Evolutionary conservation across 2,113 vertebrate species (phyloP).

Genomic region (Scartelaos histophorus): DNA sequence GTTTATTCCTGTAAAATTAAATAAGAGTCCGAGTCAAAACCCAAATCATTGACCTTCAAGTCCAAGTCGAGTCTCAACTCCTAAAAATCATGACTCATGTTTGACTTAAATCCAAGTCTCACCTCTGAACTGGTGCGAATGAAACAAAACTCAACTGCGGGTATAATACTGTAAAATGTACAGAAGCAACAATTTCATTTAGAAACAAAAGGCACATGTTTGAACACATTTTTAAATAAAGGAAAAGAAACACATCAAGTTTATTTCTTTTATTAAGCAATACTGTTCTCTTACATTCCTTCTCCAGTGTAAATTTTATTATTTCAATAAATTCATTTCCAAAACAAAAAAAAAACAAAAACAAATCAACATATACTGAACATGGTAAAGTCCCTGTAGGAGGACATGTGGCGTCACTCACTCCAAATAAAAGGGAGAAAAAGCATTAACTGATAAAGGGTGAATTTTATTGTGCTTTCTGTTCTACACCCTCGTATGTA

Average conservation of each 20-base stretch:
- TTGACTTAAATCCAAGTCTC: no score
- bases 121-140: no score
- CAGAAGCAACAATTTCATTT: no score
- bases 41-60: no score
- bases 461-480: conserved; percentile 53
- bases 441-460: conserved; percentile 61
- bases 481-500: conserved; percentile 60
- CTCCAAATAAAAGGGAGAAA: conserved; percentile 41
- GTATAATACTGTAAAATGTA: no score
- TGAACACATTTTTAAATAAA: conserved; percentile 23
- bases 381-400: conserved; percentile 60
- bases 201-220: background rate
- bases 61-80: no score
- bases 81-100: no score
- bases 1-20: no score
- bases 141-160: no score
- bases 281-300: conserved; percentile 77
- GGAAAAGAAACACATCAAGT: conserved; percentile 31
- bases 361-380: conserved; percentile 57
- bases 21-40: no score
- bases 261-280: conserved; percentile 79
- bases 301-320: conserved; percentile 78
- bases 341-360: conserved; percentile 41
- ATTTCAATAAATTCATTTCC: conserved; percentile 65
- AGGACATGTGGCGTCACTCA: conserved; percentile 37